Base-by-base conservation (phyloP, 2,797 vertebrate genomes). In the Bovichtus variegatus region DNA sequence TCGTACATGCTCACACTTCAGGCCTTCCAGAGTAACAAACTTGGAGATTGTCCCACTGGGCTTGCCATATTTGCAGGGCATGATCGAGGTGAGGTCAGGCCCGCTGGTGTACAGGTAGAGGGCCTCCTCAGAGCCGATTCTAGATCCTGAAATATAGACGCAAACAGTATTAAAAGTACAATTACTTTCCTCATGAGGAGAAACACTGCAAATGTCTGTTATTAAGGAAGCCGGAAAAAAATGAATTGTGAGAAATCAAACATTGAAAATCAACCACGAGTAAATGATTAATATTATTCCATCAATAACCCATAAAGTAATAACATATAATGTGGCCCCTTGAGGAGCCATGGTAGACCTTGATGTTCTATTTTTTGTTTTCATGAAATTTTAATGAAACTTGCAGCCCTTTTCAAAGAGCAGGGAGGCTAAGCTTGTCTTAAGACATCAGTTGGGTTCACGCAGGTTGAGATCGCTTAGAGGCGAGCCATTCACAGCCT, bases 41-140 rank as follows among this genome's bases (percentile, higher is more conserved):
- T 97, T 99, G 49, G 97, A 98, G 67, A 95, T 95, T 69, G 96
- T 93, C 54, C 82, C 86, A 1, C 67, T 53, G n/a, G 95, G 92
- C 89, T 96, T 96, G 78, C 97, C 97, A 34, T 98, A 97, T 94
- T 98, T 99, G 90, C 98, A 99, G 12, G 97, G 97, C 97, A 99
- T 99, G 83, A 99, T 86, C 2, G 97, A 98, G 2, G 96, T 97
- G 54, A 98, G 96, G 90, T 99, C 97, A 9, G 98, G 98, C 12
- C 98, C 98, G 58, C 96, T 96, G 1, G 96, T 92, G 61, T 97
- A 99, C 1, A 99, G 93, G 87, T 97, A 96, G 91, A 99, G 97
- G 18, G 98, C 98, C 87, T 99, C 98, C 63, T 97, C 96, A 0
- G 96, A 91, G 77, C 95, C 96, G 75, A 99, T 95, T 81, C 95